These are phyloP conservation scores for Cryptophagus acutangulus DNA, from an alignment of 2,888 invertebrate genomes.

Conservation along the genomic window DNA sequence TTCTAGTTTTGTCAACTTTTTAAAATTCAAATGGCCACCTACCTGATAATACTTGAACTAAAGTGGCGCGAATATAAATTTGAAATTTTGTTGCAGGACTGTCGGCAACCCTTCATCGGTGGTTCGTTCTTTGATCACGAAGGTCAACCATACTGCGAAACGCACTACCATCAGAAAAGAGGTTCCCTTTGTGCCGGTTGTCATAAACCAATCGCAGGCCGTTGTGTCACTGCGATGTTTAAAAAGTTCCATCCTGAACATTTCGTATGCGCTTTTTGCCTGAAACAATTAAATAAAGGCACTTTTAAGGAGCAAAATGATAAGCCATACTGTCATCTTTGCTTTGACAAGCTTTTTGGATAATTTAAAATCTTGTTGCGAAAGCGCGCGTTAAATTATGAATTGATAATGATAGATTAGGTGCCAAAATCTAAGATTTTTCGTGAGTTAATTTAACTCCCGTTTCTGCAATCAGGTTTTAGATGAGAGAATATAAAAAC, in stretches of 20 bases:
- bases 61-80: too few relatives aligned
- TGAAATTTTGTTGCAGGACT: constrained; percentile 68
- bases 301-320: constrained; percentile 99
- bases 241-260: constrained; percentile 99
- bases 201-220: constrained; percentile 93
- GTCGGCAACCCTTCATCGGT: constrained; percentile 92
- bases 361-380: constrained; percentile 40
- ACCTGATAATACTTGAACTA: too few relatives aligned
- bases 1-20: too few relatives aligned
- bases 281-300: constrained; percentile 96
- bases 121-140: constrained; percentile 99
- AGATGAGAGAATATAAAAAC: too few relatives aligned
- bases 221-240: constrained; percentile 99
- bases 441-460: too few relatives aligned
- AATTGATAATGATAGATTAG: too few relatives aligned
- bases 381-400: neutral
- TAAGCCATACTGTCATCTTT: constrained; percentile 96
- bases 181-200: constrained; percentile 97
- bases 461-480: too few relatives aligned
- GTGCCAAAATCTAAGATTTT: too few relatives aligned
- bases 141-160: constrained; percentile 96
- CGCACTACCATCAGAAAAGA: constrained; percentile 95
- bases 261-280: constrained; percentile 99
- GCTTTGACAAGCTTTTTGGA: constrained; percentile 96
- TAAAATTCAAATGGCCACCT: too few relatives aligned